Evolutionary conservation across 2,888 invertebrate species (phyloP), one percentile per base, ranked within the genome.

Genomic region (Hololepta plana): DNA sequence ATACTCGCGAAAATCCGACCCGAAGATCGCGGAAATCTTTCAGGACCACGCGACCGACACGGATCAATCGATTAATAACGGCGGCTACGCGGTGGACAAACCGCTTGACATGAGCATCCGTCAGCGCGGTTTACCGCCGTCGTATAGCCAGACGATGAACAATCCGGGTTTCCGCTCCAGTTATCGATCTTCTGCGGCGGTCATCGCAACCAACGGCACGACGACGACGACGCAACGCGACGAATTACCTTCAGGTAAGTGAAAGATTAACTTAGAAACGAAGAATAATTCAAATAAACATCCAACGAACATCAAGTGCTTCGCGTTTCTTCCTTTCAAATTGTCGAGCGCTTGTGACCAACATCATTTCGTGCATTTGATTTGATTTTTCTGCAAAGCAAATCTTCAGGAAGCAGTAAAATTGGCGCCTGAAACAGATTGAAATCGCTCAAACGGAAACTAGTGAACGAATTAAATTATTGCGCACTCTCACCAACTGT

Each of bases 101-200:
- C 71, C 71, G 1, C 59, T 71, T 25, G 70, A 71, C 44, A 70
- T 71, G 70, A 55, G 65, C 30, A 55, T 68, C 24, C 55, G 65
- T 29, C 53, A 64, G 6, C 52, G 67, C 10, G 66, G 67, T 2
- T 59, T 67, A 16, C 70, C 70, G 3, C 68, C 69, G 21, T 67
- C 69, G 2, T 69, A 69, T 50, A 59, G 54, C 28, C 57, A 59
- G 35, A 53, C 58, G 15, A 48, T 58, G 32, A 55, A 45, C 37
- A 53, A 53, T 37, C 52, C 53, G 12, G 46, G 50, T 15, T 53
- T 50, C 36, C 40, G 53, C 36, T 42, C 44, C 4, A 43, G 34
- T 26, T 53, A 47, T 34, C 49, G 68, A 24, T 72, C 74, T 15
- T 43, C 34, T 7, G 9, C 8, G 13, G 17, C 10, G 10, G 17